Conservation (phyloP, 2,888 invertebrate species). For the Subacronicta megacephala region DNA sequence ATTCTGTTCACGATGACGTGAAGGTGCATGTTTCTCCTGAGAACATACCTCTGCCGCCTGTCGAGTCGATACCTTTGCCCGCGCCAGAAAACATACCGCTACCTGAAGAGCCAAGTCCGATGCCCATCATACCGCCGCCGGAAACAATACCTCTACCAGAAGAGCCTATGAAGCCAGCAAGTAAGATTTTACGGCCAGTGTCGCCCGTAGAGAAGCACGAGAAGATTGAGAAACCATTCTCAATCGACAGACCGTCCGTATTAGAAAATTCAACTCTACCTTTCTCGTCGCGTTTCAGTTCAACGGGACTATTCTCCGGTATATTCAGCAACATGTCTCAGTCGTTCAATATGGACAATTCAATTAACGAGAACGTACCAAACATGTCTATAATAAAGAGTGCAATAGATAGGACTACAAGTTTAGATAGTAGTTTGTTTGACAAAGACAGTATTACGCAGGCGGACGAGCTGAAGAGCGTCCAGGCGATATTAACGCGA, state of each 20-base stretch:
- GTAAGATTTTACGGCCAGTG: slow-evolving; percentile 46
- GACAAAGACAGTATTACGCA: slow-evolving; percentile 79
- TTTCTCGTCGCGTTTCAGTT: slow-evolving; percentile 79
- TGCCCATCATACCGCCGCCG: slow-evolving; percentile 72
- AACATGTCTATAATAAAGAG: slow-evolving; percentile 86
- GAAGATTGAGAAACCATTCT: slow-evolving; percentile 59
- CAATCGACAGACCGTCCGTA: slow-evolving; percentile 70
- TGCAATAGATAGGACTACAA: slow-evolving; percentile 87
- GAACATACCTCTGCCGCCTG: slow-evolving; percentile 82
- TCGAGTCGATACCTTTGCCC: slow-evolving; percentile 84
- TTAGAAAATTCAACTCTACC: slow-evolving; percentile 72
- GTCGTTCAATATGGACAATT: slow-evolving; percentile 71
- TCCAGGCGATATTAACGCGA: slow-evolving; percentile 85
- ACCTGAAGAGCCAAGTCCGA: slow-evolving; percentile 77
- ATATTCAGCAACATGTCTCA: slow-evolving; percentile 83
- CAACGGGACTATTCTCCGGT: slow-evolving; percentile 83
- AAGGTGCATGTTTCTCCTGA: slow-evolving; percentile 78
- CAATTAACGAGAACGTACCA: slow-evolving; percentile 81
- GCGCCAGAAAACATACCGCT: slow-evolving; percentile 80
- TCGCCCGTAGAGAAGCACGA: slow-evolving; percentile 55
- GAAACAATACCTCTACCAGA: slow-evolving; percentile 82
- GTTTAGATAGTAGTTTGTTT: slow-evolving; percentile 82
- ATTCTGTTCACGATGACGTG: slow-evolving; percentile 68
- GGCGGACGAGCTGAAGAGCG: slow-evolving; percentile 84
- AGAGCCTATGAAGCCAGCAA: slow-evolving; percentile 71